Conservation (phyloP, 2,888 invertebrate genomes). For the Bellardia pandia region DNA sequence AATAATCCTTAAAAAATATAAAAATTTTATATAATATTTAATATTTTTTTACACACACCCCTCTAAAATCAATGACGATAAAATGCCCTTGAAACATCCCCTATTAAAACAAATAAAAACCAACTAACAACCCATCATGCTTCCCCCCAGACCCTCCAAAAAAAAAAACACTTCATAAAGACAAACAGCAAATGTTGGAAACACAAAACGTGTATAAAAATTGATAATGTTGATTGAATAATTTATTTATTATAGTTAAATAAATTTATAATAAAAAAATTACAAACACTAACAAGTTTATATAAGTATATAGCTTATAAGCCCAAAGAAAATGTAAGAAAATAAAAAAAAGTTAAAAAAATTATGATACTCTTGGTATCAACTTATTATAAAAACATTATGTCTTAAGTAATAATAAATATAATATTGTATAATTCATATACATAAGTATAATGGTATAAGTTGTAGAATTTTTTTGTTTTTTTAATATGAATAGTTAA, state of each 20-base stretch:
- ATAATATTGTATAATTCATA: too few relatives aligned
- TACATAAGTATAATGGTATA: not conserved
- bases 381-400: not conserved
- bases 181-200: not conserved
- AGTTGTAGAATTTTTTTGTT: not conserved
- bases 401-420: not conserved
- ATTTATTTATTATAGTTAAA: constrained; percentile 44
- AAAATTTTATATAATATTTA: not conserved
- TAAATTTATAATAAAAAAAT: constrained; percentile 2
- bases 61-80: not conserved
- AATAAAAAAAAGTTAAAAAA: not conserved
- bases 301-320: not conserved
- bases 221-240: constrained; percentile 36
- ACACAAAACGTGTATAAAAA: not conserved
- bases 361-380: not conserved
- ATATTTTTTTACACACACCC: not conserved
- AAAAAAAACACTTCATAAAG: constrained; percentile 29
- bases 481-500: constrained; percentile 30
- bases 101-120: constrained; percentile 12
- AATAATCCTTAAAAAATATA: not conserved
- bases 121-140: not conserved
- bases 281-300: too few relatives aligned
- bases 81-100: constrained; percentile 5
- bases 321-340: not conserved
- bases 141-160: not conserved